These are phyloP conservation scores for Zosterops hypoxanthus DNA, from an alignment of 2,113 vertebrate genomes.

Conservation along the genomic window DNA sequence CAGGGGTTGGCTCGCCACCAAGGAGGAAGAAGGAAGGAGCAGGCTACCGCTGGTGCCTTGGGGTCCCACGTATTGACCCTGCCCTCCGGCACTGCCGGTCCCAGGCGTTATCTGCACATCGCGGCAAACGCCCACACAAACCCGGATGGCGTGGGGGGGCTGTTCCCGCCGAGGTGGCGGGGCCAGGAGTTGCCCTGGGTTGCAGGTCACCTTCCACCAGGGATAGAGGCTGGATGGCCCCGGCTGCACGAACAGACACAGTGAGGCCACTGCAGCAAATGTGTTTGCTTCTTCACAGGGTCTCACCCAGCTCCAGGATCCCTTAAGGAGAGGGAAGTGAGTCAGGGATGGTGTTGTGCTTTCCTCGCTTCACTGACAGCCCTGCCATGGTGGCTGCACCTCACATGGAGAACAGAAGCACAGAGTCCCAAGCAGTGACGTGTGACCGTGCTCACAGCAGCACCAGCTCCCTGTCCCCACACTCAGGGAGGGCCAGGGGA, in stretches of 20 bases:
- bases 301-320: neutral
- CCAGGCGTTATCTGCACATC: constrained; percentile 39
- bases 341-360: neutral
- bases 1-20: neutral
- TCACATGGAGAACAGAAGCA: neutral
- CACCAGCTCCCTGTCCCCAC: rapidly evolving
- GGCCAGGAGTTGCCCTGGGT: neutral
- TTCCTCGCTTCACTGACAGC: neutral
- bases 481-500: neutral
- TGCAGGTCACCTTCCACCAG: neutral
- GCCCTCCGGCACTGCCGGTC: neutral
- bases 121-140: neutral
- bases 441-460: rapidly evolving
- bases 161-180: rapidly evolving
- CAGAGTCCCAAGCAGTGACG: rapidly evolving
- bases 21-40: constrained; percentile 59
- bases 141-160: neutral
- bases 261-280: neutral
- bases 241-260: rapidly evolving
- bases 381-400: neutral
- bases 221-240: neutral
- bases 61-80: neutral
- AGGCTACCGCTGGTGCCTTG: neutral
- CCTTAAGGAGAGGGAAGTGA: neutral
- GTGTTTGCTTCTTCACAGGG: neutral